phyloP scores from a whole-genome alignment of 1,140 invertebrate species.

The Papilio dardanus region DNA sequence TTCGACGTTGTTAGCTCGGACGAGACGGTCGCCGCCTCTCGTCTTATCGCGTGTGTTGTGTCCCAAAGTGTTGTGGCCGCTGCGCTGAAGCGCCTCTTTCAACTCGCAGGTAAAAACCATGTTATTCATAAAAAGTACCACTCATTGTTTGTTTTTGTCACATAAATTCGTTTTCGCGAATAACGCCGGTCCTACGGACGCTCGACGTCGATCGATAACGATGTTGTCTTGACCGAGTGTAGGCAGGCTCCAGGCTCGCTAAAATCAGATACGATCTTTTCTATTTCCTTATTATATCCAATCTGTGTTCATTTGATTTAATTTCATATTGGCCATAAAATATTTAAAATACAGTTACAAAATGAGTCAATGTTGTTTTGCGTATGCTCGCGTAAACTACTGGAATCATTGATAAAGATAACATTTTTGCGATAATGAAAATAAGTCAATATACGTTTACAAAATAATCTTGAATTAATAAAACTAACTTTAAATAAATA shows the following conservation, averaged over 20 bases:
- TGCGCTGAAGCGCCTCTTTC: constrained; percentile 57
- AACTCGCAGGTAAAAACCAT: constrained; percentile 63
- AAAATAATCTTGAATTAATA: constrained; percentile 4
- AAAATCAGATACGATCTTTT: constrained; percentile 42
- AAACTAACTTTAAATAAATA: neutral
- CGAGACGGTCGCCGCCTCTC: constrained; percentile 74
- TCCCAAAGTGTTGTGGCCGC: constrained; percentile 69
- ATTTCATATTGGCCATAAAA: constrained; percentile 20
- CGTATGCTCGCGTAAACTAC: constrained; percentile 10
- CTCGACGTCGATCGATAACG: constrained; percentile 75
- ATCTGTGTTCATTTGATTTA: constrained; percentile 25
- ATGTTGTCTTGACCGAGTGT: constrained; percentile 70
- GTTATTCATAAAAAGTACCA: constrained; percentile 37
- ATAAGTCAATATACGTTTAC: constrained; percentile 1
- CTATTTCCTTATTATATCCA: constrained; percentile 43
- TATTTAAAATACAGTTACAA: neutral
- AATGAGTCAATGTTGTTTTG: constrained; percentile 25
- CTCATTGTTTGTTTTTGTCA: constrained; percentile 55
- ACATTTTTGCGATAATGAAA: constrained; percentile 31
- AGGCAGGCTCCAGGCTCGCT: constrained; percentile 52
- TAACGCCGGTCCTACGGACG: constrained; percentile 61
- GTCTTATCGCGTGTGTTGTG: constrained; percentile 77
- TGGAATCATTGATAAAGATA: constrained; percentile 25
- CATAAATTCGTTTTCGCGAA: constrained; percentile 51
- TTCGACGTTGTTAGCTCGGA: constrained; percentile 67